Conservation (phyloP, 1,140 invertebrate species). For the Drosophila navojoa region DNA sequence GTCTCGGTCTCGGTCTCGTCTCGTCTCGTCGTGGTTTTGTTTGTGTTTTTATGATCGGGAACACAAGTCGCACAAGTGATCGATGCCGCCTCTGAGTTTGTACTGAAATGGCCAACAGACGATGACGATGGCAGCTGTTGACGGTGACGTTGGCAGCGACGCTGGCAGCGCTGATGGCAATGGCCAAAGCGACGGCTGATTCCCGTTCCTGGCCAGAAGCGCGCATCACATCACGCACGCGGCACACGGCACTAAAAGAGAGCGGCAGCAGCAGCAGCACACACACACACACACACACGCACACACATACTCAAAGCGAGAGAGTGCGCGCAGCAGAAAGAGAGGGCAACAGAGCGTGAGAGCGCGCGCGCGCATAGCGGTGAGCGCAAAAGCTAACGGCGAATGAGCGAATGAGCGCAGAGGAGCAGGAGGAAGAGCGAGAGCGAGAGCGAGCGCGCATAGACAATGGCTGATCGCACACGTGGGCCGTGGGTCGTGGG, state of each 20-base stretch:
- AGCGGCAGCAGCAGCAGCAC: conserved; percentile 6
- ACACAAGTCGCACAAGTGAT: conserved; percentile 74
- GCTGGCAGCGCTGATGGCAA: conserved; percentile 4
- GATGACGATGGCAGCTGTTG: conserved; percentile 14
- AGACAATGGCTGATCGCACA: conserved; percentile 41
- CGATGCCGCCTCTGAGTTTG: conserved; percentile 83
- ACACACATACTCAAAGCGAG: conserved; percentile 6
- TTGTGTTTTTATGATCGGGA: conserved; percentile 42
- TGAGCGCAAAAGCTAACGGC: conserved; percentile 10
- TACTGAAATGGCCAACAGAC: conserved; percentile 64
- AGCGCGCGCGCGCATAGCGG: neutral
- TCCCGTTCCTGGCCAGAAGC: conserved; percentile 57
- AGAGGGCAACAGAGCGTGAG: conserved; percentile 5
- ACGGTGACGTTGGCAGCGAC: conserved; percentile 16
- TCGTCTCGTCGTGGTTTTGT: conserved; percentile 19
- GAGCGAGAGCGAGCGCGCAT: conserved; percentile 13
- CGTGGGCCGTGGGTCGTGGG: conserved; percentile 17
- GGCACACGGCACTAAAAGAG: conserved; percentile 71
- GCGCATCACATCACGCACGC: conserved; percentile 74
- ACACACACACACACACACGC: conserved; percentile 11
- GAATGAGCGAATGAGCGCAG: neutral
- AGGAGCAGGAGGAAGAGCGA: conserved; percentile 6
- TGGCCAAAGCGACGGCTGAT: conserved; percentile 16
- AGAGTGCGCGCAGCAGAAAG: conserved; percentile 1
- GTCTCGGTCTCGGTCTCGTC: neutral